Evolutionary conservation across 2,888 invertebrate genomes (phyloP).

Genomic region (Lathronympha strigana): DNA sequence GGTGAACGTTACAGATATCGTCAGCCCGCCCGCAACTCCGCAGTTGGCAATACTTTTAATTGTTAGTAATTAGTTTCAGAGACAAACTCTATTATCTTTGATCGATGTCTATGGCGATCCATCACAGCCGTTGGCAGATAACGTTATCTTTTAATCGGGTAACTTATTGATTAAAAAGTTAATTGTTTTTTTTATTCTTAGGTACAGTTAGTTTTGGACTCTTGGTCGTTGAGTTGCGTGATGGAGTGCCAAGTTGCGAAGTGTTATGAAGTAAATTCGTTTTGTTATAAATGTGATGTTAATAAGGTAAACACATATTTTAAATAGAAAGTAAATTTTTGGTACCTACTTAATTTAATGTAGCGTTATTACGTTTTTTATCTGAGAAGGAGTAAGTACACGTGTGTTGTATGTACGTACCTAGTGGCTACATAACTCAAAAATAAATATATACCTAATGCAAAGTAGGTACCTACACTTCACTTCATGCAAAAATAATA

Average conservation of each 20-base stretch:
- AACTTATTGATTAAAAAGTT: slow-evolving; percentile 18
- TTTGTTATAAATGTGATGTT: background rate
- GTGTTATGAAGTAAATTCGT: background rate
- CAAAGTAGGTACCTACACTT: too few relatives aligned
- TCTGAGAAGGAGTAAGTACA: too few relatives aligned
- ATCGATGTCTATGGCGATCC: slow-evolving; percentile 20
- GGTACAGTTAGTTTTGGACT: background rate
- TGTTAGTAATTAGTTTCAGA: slow-evolving; percentile 23
- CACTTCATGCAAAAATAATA: too few relatives aligned
- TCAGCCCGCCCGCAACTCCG: too few relatives aligned
- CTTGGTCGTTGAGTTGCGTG: background rate
- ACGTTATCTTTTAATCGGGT: slow-evolving; percentile 27
- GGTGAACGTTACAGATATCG: too few relatives aligned
- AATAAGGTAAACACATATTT: background rate
- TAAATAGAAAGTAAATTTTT: too few relatives aligned
- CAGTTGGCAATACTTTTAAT: slow-evolving; percentile 17
- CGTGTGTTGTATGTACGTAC: too few relatives aligned
- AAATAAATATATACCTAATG: too few relatives aligned
- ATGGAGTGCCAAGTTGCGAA: slow-evolving; percentile 1
- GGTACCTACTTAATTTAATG: too few relatives aligned
- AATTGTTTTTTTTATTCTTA: background rate
- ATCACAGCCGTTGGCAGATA: slow-evolving; percentile 11
- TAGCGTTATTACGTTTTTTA: too few relatives aligned
- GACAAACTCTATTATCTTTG: slow-evolving; percentile 22
- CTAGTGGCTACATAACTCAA: too few relatives aligned